A percentile compares a stretch with the other conserved stretches of the same genome.
Evolutionary conservation across 2,113 vertebrate species (phyloP).

Genomic region (Myrmecobius fasciatus): DNA sequence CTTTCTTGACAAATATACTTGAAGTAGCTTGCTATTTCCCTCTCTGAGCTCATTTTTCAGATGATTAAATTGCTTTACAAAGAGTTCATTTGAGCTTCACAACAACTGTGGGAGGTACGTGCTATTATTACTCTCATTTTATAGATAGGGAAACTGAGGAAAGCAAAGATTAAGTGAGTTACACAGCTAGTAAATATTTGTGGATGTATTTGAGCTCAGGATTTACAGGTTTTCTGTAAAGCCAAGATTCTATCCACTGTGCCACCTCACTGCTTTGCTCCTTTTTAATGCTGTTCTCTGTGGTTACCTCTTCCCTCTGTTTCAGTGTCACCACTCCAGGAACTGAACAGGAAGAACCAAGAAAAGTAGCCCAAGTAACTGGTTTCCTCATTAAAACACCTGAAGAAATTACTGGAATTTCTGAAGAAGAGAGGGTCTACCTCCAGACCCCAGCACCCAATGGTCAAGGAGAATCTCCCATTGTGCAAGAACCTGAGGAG

Average conservation of each 20-base stretch:
- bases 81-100: neutral
- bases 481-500: slow-evolving; percentile 84
- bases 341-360: slow-evolving; percentile 57
- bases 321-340: slow-evolving; percentile 78
- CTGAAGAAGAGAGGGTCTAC: slow-evolving; percentile 77
- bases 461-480: slow-evolving; percentile 83
- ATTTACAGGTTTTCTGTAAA: neutral
- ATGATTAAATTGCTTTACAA: neutral
- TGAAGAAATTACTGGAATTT: slow-evolving; percentile 10
- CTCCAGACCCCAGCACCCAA: slow-evolving; percentile 72
- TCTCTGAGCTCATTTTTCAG: neutral
- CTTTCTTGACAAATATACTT: neutral
- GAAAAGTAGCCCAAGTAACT: slow-evolving; percentile 2
- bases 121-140: neutral
- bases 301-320: slow-evolving; percentile 21
- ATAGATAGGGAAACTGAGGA: neutral
- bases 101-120: neutral
- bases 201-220: neutral
- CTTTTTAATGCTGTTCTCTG: neutral
- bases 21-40: neutral
- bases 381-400: slow-evolving; percentile 58
- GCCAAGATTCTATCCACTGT: neutral
- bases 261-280: neutral
- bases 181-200: neutral
- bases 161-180: neutral